Base-by-base conservation (phyloP, 2,113 vertebrate genomes). In the Chlamydotis undulata region DNA sequence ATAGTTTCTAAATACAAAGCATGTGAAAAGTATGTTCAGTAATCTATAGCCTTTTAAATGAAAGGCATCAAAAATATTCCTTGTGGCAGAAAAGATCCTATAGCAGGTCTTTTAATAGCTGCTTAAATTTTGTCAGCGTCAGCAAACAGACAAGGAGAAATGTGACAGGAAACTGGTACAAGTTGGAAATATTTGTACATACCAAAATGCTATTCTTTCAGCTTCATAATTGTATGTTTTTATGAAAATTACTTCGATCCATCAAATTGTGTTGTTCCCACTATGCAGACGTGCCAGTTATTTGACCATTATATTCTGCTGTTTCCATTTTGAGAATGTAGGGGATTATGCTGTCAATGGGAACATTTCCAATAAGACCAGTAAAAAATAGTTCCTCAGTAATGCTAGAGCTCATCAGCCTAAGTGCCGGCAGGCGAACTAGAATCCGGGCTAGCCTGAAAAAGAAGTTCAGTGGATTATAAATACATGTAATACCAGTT, bases 281-380 rank as follows among this genome's bases (percentile, higher is more conserved):
- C 97, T 98, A 99, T 9, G 98, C 98, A 41, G 98, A 97, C 1
- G 98, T 97, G 89, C 99, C 98, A 5, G 98, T 99, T 97, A 99
- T 99, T 97, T 99, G 99, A 97, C 99, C 99, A 55, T 99, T 99
- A 86, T 99, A 99, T 87, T 99, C 99, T 21, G 99, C 99, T 2
- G 99, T 99, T 97, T 99, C 99, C 99, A 99, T 99, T 98, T 99
- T 99, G 85, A 99, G 99, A 96, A 99, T 99, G 97, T 99, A 99
- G 35, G 99, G 99, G 97, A 99, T 99, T 96, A 99, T 99, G 97
- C 99, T 99, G 98, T 99, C 99, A 91, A 99, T 99, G 10, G 99
- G 99, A 88, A 99, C 99, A 43, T 99, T 99, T 91, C 99, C 99
- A 83, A 99, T 99, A 83, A 99, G 98, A 82, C 99, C 99, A 3